Evolutionary conservation across 2,113 vertebrate species (phyloP), one percentile per base, ranked within the genome.

Genomic region (Brachirus orientalis): DNA sequence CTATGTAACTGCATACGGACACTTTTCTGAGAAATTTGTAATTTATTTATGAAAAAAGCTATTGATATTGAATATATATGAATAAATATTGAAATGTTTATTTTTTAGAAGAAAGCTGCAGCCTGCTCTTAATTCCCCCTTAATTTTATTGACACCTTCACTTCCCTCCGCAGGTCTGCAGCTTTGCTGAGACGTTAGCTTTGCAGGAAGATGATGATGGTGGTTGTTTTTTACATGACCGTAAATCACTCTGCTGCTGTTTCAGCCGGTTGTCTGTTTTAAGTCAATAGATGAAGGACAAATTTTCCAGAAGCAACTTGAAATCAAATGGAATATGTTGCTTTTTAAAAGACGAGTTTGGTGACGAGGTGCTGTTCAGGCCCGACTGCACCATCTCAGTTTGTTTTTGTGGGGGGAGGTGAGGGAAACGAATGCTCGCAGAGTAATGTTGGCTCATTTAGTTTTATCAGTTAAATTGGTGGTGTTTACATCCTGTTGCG

Each of bases 41-140:
- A 74, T 61, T 61, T 83, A 88, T 86, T 83, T 86, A 86, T 73
- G 63, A 64, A 48, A 61, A 33, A 8, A 47, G 17, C 72, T 16
- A 46, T 28, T 28, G 28, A 43, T 43, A 13, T 43, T 11, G 5
- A 14, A 43, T 12, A 43, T 43, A 4, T 40, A 10, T 3, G 11
- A 40, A 40, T 10, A 43, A 45, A 72, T 56, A 46, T 37, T 33
- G 12, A 52, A 33, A 19, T 45, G 43, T n/a, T n/a, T 64, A 78
- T 47, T 52, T 52, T 52, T 52, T 33, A 33, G 86, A 75, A 77
- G 67, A 41, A 67, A 69, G 81, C 86, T 87, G 69, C 83, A 53
- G 40, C 89, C 90, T 83, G 89, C 87, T 86, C 86, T 77, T 85
- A 79, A 64, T 63, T 41, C 7, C 47, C 57, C 54, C 33, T 11